phyloP scores from a whole-genome alignment of 1,140 invertebrate genomes.

The Ladona fulva region DNA sequence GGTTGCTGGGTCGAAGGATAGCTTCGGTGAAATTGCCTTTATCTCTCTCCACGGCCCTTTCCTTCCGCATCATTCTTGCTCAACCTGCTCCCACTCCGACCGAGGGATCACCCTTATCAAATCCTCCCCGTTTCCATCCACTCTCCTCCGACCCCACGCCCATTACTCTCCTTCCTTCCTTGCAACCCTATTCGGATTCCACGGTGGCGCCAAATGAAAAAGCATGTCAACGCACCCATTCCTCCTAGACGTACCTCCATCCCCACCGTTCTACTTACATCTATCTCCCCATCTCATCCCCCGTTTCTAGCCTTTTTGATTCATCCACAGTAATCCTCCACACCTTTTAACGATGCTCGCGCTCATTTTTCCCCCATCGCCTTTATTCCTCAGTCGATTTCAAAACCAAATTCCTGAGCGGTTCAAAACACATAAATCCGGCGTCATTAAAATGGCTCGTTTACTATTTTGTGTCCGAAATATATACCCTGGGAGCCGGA shows the following conservation, averaged over 20 bases:
- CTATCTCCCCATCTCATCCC: conserved; percentile 18
- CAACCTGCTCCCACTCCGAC: conserved; percentile 16
- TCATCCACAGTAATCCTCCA: too few relatives aligned
- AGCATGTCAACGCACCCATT: conserved; percentile 33
- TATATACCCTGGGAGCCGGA: too few relatives aligned
- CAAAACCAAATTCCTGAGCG: too few relatives aligned
- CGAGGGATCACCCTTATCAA: neutral
- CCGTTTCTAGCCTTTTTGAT: conserved; percentile 18
- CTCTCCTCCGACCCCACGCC: conserved; percentile 12
- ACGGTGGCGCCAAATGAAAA: conserved; percentile 34
- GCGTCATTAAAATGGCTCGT: too few relatives aligned
- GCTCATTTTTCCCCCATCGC: too few relatives aligned
- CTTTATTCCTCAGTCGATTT: too few relatives aligned
- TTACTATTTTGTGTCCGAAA: too few relatives aligned
- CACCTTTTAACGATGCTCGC: too few relatives aligned
- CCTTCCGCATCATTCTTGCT: conserved; percentile 21
- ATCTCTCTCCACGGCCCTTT: conserved; percentile 12
- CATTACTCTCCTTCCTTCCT: conserved; percentile 14
- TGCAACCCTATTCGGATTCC: conserved; percentile 22
- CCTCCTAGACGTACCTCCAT: conserved; percentile 16
- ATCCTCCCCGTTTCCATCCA: neutral
- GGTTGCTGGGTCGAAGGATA: neutral
- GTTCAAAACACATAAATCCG: too few relatives aligned
- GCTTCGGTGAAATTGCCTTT: neutral
- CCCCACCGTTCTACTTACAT: conserved; percentile 12